Base-by-base conservation (phyloP, 2,113 vertebrate species). In the Thalassoma bifasciatum region DNA sequence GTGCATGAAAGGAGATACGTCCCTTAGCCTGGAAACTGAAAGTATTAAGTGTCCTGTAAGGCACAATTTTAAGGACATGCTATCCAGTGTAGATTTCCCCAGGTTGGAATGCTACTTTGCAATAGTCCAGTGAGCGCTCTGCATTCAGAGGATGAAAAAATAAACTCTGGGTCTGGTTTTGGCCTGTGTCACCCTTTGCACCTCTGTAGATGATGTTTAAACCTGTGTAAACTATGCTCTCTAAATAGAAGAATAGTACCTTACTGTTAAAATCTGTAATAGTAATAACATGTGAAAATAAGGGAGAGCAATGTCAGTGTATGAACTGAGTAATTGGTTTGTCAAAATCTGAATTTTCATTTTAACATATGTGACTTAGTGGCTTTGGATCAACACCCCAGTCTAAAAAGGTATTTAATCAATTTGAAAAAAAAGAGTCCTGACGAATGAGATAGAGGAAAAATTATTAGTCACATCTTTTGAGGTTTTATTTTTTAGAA, bases 21-120 rank as follows among this genome's bases (percentile, higher is more conserved):
- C 26, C 67, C 38, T 68, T 8, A 42, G 65, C 21, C 58, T 51
- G 36, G 44, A 59, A 71, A 74, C 30, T 61, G 38, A 50, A 68
- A 24, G 30, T 44, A 69, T 44, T 36, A 59, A 56, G 24, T 67
- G 50, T 72, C 47, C 66, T 77, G 74, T 37, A 62, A 56, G 65
- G 50, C 44, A 56, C 30, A 13, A 34, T 61, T 66, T 84, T 38
- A 30, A 37, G 61, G 53, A 85, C 80, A 82, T 67, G 59, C n/a
- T 9, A 38, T 34, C 30, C 37, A 62, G 24, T 22, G 47, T 49
- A 57, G 17, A 71, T 79, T 84, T 82, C 11, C 65, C 72, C 26
- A 36, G 63, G n/a, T 56, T 42, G 38, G 36, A 67, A 36, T 47
- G n/a, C 53, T 30, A 58, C 81, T 81, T 81, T 64, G 44, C 37